Evolutionary conservation across 2,888 invertebrate genomes (phyloP).

Genomic region (Calliphora vomitoria): DNA sequence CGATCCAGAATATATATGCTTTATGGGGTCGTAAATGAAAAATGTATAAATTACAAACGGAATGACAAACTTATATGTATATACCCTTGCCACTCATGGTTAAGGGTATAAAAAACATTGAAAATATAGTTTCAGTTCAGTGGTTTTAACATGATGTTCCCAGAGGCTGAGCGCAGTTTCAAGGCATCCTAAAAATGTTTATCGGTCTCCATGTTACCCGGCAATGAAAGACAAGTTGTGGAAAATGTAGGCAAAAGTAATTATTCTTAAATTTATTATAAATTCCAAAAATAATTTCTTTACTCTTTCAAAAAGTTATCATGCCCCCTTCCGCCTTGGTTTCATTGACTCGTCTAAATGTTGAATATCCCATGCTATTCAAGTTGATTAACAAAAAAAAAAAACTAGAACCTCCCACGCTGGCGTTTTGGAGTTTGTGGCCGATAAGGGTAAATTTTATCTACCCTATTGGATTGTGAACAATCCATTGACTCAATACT

Average conservation of each 20-base stretch:
- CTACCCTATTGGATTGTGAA: conserved; percentile 99
- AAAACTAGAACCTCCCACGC: conserved; percentile 95
- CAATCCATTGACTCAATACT: no score
- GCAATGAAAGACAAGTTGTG: conserved; percentile 96
- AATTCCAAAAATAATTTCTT: conserved; percentile 79
- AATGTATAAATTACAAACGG: no score
- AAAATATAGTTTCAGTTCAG: conserved; percentile 88
- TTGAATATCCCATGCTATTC: conserved; percentile 99
- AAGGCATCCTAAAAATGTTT: conserved; percentile 95
- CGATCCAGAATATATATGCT: no score
- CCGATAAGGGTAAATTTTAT: conserved; percentile 98
- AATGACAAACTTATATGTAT: no score
- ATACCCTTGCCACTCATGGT: no score
- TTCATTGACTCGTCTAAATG: conserved; percentile 95
- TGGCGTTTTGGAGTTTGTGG: conserved; percentile 98
- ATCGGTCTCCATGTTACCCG: conserved; percentile 97
- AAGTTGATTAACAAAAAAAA: conserved; percentile 95
- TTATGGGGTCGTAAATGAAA: no score
- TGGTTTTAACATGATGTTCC: conserved; percentile 93
- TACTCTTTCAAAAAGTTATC: no score
- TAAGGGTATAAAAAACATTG: no score
- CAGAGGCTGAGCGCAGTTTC: conserved; percentile 92
- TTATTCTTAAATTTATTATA: not conserved
- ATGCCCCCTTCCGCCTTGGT: conserved; percentile 99
- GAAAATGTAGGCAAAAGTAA: conserved; percentile 98